Conservation (phyloP, 2,113 vertebrate species). For the Megaptera novaeangliae region DNA sequence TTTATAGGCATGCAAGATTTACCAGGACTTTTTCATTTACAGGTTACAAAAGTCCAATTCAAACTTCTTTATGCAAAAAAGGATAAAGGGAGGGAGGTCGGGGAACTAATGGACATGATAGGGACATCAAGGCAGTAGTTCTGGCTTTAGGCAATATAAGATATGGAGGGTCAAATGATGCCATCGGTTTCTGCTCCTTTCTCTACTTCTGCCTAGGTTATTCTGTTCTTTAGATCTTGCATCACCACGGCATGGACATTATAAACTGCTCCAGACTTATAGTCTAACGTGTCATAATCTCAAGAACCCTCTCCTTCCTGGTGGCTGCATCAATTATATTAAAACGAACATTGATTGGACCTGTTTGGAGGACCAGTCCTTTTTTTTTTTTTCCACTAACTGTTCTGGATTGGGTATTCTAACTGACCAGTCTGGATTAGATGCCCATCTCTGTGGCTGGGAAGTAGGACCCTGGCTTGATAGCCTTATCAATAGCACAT, state of each 20-base stretch:
- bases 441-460: not conserved
- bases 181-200: not conserved
- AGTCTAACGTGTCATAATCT: not conserved
- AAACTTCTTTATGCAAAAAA: not conserved
- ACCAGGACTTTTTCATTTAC: not conserved
- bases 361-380: not conserved
- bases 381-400: not conserved
- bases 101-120: accelerated
- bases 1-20: not conserved
- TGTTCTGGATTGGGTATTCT: not conserved
- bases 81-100: not conserved
- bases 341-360: not conserved
- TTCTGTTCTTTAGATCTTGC: not conserved
- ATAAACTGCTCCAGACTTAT: not conserved
- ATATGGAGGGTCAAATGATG: too few species aligned
- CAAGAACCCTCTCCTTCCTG: not conserved
- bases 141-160: not conserved
- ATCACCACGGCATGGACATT: not conserved
- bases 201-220: not conserved
- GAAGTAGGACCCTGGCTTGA: not conserved
- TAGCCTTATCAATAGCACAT: not conserved
- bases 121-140: not conserved
- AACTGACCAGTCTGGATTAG: not conserved
- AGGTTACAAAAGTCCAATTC: not conserved
- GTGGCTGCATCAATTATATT: not conserved